A percentile compares a stretch with the other conserved stretches of the same genome.
Evolutionary conservation across 1,140 invertebrate species (phyloP).

Genomic region (Trichomalopsis sarcophagae): DNA sequence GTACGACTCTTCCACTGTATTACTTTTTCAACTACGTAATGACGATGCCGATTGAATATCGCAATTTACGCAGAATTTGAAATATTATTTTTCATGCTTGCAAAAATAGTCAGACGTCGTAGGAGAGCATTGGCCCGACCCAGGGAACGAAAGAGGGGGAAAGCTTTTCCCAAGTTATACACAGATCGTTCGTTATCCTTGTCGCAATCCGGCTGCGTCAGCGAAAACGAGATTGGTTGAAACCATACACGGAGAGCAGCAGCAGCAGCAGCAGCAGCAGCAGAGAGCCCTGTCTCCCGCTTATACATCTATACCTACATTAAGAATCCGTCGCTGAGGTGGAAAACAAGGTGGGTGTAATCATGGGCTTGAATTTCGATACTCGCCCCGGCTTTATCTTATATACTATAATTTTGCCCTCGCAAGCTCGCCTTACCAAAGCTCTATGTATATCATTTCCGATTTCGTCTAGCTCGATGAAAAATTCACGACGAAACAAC

Average conservation of each 20-base stretch:
- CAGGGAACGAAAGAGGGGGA: background rate
- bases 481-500: no score
- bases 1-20: no score
- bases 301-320: background rate
- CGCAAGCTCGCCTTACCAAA: no score
- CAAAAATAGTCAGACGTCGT: no score
- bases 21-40: no score
- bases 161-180: background rate
- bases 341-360: background rate
- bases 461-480: background rate
- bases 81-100: no score
- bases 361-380: background rate
- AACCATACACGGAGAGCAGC: background rate
- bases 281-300: background rate
- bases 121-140: background rate
- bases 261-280: background rate
- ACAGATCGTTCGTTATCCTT: slow-evolving; percentile 11
- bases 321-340: background rate
- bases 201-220: slow-evolving; percentile 24
- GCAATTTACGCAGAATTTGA: no score
- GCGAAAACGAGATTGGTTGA: slow-evolving; percentile 45
- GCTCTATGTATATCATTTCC: background rate
- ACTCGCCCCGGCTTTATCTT: background rate
- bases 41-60: no score
- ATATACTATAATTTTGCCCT: no score